phyloP scores from a whole-genome alignment of 2,888 invertebrate species.

The Lasioglossum morio region DNA sequence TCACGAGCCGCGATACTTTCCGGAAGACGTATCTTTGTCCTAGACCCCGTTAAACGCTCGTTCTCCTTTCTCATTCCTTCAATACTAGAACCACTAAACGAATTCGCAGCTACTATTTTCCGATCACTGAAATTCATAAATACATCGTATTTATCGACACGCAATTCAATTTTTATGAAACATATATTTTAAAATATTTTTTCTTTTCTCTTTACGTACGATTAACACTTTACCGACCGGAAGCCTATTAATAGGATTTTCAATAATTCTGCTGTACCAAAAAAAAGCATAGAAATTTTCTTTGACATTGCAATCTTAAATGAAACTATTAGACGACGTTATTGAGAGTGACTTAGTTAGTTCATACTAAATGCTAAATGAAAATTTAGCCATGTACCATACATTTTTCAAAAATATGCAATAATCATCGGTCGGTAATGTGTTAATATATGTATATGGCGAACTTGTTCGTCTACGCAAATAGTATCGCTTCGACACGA shows the following conservation, averaged over 20 bases:
- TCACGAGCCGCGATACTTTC: not conserved
- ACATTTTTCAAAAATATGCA: no score
- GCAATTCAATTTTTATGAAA: not conserved
- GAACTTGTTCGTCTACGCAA: not conserved
- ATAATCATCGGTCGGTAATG: no score
- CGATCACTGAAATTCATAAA: not conserved
- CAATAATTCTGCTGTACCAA: no score
- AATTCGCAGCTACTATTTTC: not conserved
- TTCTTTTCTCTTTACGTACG: not conserved
- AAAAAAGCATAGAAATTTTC: no score
- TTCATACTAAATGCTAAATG: no score
- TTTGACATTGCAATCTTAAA: no score
- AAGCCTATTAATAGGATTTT: no score
- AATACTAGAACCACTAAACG: not conserved
- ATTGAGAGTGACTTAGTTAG: no score
- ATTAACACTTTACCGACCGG: no score
- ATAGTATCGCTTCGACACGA: not conserved
- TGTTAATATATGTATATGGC: not conserved
- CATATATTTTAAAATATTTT: not conserved
- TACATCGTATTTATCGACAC: not conserved
- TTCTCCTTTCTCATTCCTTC: not conserved
- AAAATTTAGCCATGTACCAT: no score
- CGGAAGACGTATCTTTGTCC: constrained; percentile 9
- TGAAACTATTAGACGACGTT: no score
- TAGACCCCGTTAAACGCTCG: constrained; percentile 10